Conservation (phyloP, 2,113 vertebrate species). For the Nesospiza acunhae region DNA sequence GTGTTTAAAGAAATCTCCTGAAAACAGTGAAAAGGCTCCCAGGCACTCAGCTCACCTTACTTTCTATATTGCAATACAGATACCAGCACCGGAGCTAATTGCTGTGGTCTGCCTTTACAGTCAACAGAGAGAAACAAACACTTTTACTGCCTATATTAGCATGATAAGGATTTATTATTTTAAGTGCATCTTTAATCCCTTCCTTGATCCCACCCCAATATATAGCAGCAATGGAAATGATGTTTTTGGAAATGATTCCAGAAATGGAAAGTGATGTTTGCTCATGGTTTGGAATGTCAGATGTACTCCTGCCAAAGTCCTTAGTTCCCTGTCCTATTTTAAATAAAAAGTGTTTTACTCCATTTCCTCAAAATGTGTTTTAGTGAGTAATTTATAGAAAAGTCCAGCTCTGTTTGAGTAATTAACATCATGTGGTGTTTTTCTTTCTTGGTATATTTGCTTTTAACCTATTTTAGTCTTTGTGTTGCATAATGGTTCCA, state of each 20-base stretch:
- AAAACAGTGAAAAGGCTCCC: not conserved
- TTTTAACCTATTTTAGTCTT: not conserved
- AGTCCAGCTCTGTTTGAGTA: not conserved
- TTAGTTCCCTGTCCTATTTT: not conserved
- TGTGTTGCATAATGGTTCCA: fast-evolving
- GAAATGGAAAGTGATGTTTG: not conserved
- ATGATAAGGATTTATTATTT: not conserved
- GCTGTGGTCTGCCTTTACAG: not conserved
- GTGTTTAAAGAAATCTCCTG: not conserved
- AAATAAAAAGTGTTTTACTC: not conserved
- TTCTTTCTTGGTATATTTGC: not conserved
- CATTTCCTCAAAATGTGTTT: not conserved
- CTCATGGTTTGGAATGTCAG: not conserved
- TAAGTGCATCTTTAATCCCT: not conserved
- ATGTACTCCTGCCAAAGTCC: not conserved
- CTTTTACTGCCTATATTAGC: not conserved
- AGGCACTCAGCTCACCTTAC: not conserved
- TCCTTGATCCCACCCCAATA: not conserved
- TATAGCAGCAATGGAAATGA: not conserved
- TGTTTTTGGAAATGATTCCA: too few species aligned
- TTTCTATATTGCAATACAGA: not conserved
- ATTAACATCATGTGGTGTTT: not conserved
- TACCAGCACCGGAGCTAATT: not conserved
- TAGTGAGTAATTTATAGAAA: not conserved
- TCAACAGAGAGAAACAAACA: not conserved